These are phyloP conservation scores for Momotus momota DNA, from an alignment of 2,797 vertebrate species.

Conservation along the genomic window DNA sequence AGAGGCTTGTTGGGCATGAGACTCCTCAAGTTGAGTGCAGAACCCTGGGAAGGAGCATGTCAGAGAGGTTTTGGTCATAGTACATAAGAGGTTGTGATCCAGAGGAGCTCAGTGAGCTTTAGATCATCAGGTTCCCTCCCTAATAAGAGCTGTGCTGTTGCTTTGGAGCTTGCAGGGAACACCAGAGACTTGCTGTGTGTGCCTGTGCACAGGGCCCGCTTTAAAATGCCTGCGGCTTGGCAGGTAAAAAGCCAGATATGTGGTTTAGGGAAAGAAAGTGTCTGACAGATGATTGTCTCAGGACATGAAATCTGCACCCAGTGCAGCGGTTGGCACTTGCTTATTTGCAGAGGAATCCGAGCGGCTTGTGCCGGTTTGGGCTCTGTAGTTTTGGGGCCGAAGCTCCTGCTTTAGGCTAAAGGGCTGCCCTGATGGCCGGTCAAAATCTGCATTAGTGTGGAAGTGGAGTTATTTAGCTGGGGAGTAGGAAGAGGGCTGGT, in stretches of 20 bases:
- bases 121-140: neutral
- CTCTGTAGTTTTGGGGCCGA: neutral
- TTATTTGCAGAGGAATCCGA: neutral
- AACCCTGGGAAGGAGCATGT: neutral
- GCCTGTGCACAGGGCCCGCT: accelerated
- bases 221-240: accelerated
- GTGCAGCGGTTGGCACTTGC: neutral
- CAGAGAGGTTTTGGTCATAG: neutral
- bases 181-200: neutral
- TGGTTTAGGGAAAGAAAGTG: neutral
- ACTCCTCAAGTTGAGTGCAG: neutral
- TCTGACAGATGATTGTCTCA: neutral
- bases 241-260: neutral
- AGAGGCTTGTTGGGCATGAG: neutral
- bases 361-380: neutral
- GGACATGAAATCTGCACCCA: too few species aligned
- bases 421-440: neutral
- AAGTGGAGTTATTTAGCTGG: neutral
- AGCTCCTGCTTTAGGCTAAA: neutral
- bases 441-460: too few species aligned
- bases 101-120: neutral
- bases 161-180: neutral
- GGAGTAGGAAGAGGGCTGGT: neutral
- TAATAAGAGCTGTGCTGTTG: neutral
- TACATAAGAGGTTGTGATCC: neutral